phyloP scores from a whole-genome alignment of 2,797 vertebrate species.

The Poeciliopsis paucimaculata region DNA sequence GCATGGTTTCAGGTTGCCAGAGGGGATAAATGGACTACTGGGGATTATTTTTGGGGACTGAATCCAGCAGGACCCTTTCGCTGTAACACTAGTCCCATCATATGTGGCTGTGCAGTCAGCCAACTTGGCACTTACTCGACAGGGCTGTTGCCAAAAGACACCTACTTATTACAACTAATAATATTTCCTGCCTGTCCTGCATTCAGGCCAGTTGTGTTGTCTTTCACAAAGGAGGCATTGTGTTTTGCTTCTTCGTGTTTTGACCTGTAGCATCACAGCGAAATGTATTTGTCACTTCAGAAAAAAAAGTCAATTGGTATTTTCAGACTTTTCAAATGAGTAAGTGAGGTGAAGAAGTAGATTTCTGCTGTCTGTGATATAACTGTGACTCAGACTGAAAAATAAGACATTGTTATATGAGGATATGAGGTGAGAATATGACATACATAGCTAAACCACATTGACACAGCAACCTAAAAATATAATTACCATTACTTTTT shows the following conservation, averaged over 20 bases:
- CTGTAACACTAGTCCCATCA: slow-evolving; percentile 57
- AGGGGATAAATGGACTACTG: slow-evolving; percentile 72
- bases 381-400: slow-evolving; percentile 32
- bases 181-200: slow-evolving; percentile 42
- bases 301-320: neutral
- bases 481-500: neutral
- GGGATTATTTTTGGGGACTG: slow-evolving; percentile 67
- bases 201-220: slow-evolving; percentile 44
- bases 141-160: slow-evolving; percentile 59
- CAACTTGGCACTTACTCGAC: slow-evolving; percentile 63
- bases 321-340: slow-evolving; percentile 17
- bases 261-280: neutral
- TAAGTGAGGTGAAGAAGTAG: slow-evolving; percentile 15
- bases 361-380: slow-evolving; percentile 10
- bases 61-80: slow-evolving; percentile 63
- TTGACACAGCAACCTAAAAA: neutral
- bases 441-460: neutral
- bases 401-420: neutral
- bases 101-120: slow-evolving; percentile 51
- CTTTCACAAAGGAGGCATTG: slow-evolving; percentile 18
- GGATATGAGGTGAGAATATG: neutral
- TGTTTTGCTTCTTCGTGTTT: slow-evolving; percentile 3
- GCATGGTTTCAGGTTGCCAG: slow-evolving; percentile 72
- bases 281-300: neutral
- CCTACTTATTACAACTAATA: slow-evolving; percentile 62